These are phyloP conservation scores for Camptogramma bilineatum DNA, from an alignment of 2,888 invertebrate species.

Conservation along the genomic window DNA sequence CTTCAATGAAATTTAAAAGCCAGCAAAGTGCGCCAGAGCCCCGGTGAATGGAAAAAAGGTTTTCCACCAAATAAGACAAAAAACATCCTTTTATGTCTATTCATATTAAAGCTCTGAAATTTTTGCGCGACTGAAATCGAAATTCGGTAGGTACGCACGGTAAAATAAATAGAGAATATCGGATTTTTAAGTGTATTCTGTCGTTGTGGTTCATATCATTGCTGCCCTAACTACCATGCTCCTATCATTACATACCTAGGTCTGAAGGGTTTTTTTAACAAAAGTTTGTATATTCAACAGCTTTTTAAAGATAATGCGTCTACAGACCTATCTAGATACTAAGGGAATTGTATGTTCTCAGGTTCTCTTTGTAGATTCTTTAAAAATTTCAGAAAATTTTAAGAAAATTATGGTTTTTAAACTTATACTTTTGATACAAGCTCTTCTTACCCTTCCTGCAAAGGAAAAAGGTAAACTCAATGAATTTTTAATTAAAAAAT, in stretches of 20 bases:
- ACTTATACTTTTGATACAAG: no score
- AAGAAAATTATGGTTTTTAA: no score
- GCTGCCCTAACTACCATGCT: background rate
- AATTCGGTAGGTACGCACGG: constrained; percentile 5
- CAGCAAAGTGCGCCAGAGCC: constrained; percentile 12
- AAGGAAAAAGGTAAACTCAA: background rate
- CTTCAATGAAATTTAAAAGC: constrained; percentile 26
- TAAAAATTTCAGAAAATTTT: no score
- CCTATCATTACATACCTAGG: background rate
- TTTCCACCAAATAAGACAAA: constrained; percentile 20
- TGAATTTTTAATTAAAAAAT: background rate
- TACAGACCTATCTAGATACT: no score
- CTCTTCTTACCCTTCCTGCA: no score
- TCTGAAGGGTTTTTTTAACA: background rate
- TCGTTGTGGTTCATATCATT: background rate
- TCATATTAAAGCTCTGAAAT: constrained; percentile 8
- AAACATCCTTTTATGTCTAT: constrained; percentile 18
- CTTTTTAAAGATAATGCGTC: background rate
- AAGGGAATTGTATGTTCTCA: no score
- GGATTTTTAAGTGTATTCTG: constrained; percentile 21
- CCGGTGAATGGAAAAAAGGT: constrained; percentile 19
- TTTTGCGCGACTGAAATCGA: constrained; percentile 10
- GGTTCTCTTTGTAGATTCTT: no score
- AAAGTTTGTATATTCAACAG: background rate
- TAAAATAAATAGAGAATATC: constrained; percentile 12